Conservation (phyloP, 2,888 invertebrate species). For the Aproaerema taeniolella region DNA sequence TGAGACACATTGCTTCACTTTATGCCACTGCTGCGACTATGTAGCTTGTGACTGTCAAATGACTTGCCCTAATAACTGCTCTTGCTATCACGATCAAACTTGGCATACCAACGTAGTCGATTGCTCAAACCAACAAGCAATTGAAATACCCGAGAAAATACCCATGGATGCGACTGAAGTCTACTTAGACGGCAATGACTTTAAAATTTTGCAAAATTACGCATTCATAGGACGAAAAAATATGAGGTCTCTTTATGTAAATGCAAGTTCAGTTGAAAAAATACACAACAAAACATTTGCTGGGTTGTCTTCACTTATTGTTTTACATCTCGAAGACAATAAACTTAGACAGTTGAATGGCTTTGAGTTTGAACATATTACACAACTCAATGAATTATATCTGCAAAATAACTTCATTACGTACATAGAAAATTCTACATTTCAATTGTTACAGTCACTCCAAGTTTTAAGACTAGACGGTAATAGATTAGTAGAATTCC, state of each 20-base stretch:
- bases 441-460: constrained; percentile 84
- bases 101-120: constrained; percentile 96
- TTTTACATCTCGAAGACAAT: constrained; percentile 91
- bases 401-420: constrained; percentile 90
- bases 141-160: constrained; percentile 88
- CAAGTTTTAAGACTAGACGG: constrained; percentile 89
- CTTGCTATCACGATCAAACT: constrained; percentile 95
- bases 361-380: constrained; percentile 89
- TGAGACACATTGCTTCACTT: constrained; percentile 93
- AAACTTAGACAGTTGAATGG: constrained; percentile 87
- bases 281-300: constrained; percentile 94
- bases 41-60: constrained; percentile 98
- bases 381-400: constrained; percentile 88
- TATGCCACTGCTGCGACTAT: constrained; percentile 97
- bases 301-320: constrained; percentile 87
- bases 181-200: constrained; percentile 93
- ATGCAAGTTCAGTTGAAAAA: constrained; percentile 88
- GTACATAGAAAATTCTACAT: constrained; percentile 86
- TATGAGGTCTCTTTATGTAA: constrained; percentile 90
- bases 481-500: constrained; percentile 87
- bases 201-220: constrained; percentile 90
- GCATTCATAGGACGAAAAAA: constrained; percentile 94
- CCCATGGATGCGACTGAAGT: constrained; percentile 97
- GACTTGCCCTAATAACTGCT: constrained; percentile 95
- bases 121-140: constrained; percentile 87